Evolutionary conservation across 2,888 invertebrate genomes (phyloP).

Genomic region (Linnaemya tessellans): DNA sequence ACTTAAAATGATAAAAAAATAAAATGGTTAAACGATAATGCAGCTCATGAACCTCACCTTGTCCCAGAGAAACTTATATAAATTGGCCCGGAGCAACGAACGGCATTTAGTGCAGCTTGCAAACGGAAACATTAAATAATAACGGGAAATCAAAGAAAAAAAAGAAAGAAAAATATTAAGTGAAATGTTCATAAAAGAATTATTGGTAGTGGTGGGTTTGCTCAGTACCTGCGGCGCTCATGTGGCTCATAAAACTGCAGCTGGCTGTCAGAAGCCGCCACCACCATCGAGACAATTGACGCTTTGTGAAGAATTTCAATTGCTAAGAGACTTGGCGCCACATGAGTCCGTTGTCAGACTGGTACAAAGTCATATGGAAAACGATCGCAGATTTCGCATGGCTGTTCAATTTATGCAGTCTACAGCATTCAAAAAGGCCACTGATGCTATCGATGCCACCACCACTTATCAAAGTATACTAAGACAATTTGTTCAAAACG

Average conservation of each 20-base stretch:
- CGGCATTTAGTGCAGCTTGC: background rate
- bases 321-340: slow-evolving; percentile 33
- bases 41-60: slow-evolving; percentile 12
- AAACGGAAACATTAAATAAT: background rate
- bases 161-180: no score
- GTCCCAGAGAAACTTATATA: slow-evolving; percentile 35
- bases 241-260: background rate
- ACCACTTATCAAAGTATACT: background rate
- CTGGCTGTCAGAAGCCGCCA: background rate
- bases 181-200: slow-evolving; percentile 18
- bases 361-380: slow-evolving; percentile 29
- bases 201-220: slow-evolving; percentile 12
- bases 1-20: background rate
- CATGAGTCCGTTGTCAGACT: background rate
- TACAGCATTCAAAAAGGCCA: background rate
- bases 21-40: background rate
- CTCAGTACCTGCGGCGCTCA: background rate
- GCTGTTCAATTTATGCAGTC: slow-evolving; percentile 39
- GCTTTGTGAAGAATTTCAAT: slow-evolving; percentile 49
- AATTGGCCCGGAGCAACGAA: background rate
- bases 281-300: background rate
- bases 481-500: background rate
- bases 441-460: slow-evolving; percentile 19
- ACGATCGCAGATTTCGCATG: slow-evolving; percentile 39
- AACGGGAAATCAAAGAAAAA: background rate